These are phyloP conservation scores for Zelostemma sp. DNA, from an alignment of 1,140 invertebrate species.

Conservation along the genomic window DNA sequence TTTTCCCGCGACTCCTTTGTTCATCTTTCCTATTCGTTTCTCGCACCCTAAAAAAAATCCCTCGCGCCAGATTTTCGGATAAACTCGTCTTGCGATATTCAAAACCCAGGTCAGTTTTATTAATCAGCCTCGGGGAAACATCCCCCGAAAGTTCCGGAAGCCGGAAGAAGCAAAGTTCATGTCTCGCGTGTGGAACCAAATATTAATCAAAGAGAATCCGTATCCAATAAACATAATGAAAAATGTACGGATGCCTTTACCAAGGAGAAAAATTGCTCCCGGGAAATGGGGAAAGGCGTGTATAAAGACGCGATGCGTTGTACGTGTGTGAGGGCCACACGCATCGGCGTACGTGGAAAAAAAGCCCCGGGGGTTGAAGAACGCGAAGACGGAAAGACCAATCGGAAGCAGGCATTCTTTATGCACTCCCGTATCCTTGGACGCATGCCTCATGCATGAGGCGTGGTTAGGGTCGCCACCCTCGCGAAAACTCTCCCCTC, in stretches of 20 bases:
- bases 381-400: constrained; percentile 59
- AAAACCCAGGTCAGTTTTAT: too few species aligned
- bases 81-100: too few species aligned
- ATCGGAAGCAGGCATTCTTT: constrained; percentile 68
- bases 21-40: constrained; percentile 24
- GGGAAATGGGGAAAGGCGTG: constrained; percentile 10
- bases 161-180: not conserved
- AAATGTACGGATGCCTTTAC: too few species aligned
- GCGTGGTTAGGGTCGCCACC: constrained; percentile 62
- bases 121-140: too few species aligned
- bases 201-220: not conserved
- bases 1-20: constrained; percentile 23
- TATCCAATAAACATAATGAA: not conserved
- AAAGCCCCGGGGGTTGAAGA: constrained; percentile 49
- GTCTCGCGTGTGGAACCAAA: not conserved
- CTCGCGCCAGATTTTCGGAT: too few species aligned
- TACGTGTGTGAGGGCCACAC: constrained; percentile 23
- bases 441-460: constrained; percentile 60
- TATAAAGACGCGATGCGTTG: constrained; percentile 25
- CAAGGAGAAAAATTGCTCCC: too few species aligned
- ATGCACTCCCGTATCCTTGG: constrained; percentile 60
- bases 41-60: too few species aligned
- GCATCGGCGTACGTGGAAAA: constrained; percentile 38
- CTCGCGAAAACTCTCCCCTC: constrained; percentile 44
- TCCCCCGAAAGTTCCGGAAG: too few species aligned